Evolutionary conservation across 2,113 vertebrate species (phyloP), one percentile per base, ranked within the genome.

Genomic region (Xiphophorus hellerii): DNA sequence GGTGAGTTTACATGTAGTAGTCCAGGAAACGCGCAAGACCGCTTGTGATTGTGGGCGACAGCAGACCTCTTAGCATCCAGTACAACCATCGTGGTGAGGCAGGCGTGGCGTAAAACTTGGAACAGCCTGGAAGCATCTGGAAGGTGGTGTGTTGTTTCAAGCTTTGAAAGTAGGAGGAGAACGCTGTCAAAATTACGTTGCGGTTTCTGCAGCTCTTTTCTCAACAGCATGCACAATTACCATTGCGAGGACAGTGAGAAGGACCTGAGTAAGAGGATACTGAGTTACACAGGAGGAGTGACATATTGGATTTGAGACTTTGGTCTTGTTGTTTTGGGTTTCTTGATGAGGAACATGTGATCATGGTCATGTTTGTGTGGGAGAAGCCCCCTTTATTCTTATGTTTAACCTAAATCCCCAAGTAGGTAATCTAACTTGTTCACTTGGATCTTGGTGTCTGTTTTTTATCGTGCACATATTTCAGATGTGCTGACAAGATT

Each of bases 131-230:
- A 77, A 87, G 88, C 78, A 81, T 88, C 88, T 90, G 86, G 88
- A 86, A 78, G 87, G 79, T 42, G 82, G 84, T 33, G 84, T 89
- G 87, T 92, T 92, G 90, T 91, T 93, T 83, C 83, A 91, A 80
- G 84, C 65, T 63, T 68, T 81, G 68, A 88, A 80, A 85, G 44
- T 73, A 37, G 51, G 66, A 87, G 88, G 73, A 80, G 82, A 84
- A 44, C 48, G 62, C 76, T 74, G 82, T 81, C 51, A 66, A 89
- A 86, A 93, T 91, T 74, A 90, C 87, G 68, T 69, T 48, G 86
- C 31, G 83, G 84, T 92, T 88, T 80, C 74, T 64, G 81, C 80
- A 30, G 72, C 77, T 87, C 84, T 80, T 84, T 78, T 84, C 83
- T 79, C 74, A 17, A 61, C 83, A 15, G 77, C 90, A 83, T 71